Evolutionary conservation across 2,113 vertebrate species (phyloP).

Genomic region (Ciconia boyciana): DNA sequence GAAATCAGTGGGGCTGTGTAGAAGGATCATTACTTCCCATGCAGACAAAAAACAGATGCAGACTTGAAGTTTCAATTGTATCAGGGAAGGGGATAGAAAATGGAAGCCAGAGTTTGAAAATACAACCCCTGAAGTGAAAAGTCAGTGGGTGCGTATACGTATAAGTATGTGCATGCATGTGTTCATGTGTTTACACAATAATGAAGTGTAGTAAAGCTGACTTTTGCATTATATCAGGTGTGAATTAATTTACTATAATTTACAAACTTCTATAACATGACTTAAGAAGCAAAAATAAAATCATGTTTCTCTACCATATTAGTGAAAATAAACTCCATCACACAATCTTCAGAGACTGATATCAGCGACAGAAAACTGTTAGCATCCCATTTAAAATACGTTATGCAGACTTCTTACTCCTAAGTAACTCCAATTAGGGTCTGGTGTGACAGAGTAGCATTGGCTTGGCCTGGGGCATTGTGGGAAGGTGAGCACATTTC

Average conservation of each 20-base stretch:
- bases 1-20: background rate
- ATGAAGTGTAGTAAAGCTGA: background rate
- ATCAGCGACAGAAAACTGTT: background rate
- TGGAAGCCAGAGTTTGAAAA: background rate
- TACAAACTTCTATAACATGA: background rate
- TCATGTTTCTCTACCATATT: background rate
- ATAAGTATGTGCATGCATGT: background rate
- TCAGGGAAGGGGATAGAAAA: background rate
- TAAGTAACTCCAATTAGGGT: background rate
- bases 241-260: background rate
- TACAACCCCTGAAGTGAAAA: background rate
- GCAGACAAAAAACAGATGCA: background rate
- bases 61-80: background rate
- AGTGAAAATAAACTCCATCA: background rate
- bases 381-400: background rate
- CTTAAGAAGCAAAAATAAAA: background rate
- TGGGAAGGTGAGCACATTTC: background rate
- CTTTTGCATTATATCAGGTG: background rate
- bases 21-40: background rate
- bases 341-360: background rate
- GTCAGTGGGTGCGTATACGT: background rate
- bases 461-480: background rate
- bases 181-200: background rate
- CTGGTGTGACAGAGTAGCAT: background rate
- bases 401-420: background rate